phyloP scores from a whole-genome alignment of 2,888 invertebrate species.

The Acheta domesticus region DNA sequence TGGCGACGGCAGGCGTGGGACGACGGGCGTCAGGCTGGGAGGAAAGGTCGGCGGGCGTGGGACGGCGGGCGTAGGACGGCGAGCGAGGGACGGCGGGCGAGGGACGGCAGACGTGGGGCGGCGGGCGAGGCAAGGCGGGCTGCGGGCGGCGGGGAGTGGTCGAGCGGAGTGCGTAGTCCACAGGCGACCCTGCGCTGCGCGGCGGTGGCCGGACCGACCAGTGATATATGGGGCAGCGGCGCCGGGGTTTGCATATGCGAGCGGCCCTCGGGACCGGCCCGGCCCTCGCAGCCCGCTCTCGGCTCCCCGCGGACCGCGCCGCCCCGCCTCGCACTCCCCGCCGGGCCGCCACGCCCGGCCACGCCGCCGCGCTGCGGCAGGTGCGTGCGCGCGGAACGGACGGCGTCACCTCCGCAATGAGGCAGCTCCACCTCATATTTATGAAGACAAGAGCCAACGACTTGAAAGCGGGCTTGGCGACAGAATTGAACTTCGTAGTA shows the following conservation, averaged over 20 bases:
- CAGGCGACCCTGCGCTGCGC: not conserved
- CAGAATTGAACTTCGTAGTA: too few species aligned
- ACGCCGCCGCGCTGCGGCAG: not conserved
- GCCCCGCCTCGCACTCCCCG: not conserved
- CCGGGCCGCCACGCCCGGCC: not conserved
- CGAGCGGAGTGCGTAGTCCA: not conserved
- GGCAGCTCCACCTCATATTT: too few species aligned
- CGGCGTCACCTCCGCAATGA: too few species aligned
- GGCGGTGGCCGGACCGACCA: not conserved
- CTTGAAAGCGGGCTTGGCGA: too few species aligned
- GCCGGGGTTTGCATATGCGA: not conserved
- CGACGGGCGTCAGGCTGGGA: too few species aligned
- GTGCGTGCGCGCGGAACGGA: too few species aligned
- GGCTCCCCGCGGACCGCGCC: not conserved
- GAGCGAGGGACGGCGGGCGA: too few species aligned
- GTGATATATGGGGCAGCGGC: not conserved
- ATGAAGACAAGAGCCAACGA: too few species aligned
- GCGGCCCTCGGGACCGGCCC: conserved; percentile 3
- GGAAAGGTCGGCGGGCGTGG: too few species aligned
- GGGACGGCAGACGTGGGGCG: not conserved
- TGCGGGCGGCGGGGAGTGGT: not conserved
- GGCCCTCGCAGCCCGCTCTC: not conserved
- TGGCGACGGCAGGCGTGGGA: not conserved
- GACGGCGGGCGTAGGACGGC: too few species aligned
- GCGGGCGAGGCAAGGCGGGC: not conserved